These are phyloP conservation scores for Diadophis punctatus DNA, from an alignment of 2,113 vertebrate genomes.

Conservation along the genomic window DNA sequence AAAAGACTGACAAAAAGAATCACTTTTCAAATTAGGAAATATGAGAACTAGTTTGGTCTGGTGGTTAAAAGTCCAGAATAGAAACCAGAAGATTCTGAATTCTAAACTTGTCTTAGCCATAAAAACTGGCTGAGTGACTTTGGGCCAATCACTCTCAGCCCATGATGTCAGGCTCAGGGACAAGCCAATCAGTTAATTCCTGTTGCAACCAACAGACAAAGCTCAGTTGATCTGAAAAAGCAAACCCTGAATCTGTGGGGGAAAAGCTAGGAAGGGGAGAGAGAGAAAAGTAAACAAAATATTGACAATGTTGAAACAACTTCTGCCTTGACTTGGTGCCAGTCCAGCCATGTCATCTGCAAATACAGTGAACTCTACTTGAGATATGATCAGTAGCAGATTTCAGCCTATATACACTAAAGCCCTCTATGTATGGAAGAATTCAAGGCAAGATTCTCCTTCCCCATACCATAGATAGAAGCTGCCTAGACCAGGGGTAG, in stretches of 20 bases:
- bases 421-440: no score
- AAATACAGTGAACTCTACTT: conserved; percentile 45
- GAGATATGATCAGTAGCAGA: not conserved
- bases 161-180: not conserved
- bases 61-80: not conserved
- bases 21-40: conserved; percentile 72
- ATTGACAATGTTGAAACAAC: conserved; percentile 41
- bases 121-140: not conserved
- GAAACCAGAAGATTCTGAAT: not conserved
- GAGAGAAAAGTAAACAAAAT: not conserved
- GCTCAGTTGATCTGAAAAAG: not conserved
- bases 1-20: conserved; percentile 68
- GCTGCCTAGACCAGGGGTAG: no score
- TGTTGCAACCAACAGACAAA: not conserved
- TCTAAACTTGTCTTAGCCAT: not conserved
- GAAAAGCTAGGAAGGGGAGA: not conserved
- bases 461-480: not conserved
- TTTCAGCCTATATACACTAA: not conserved
- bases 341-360: conserved; percentile 40
- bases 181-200: not conserved
- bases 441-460: no score
- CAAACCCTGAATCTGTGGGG: not conserved
- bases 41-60: conserved; percentile 60
- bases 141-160: not conserved
- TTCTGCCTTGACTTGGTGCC: conserved; percentile 31